Evolutionary conservation across 2,113 vertebrate species (phyloP), one percentile per base, ranked within the genome.

Genomic region (Corythaeola cristata): DNA sequence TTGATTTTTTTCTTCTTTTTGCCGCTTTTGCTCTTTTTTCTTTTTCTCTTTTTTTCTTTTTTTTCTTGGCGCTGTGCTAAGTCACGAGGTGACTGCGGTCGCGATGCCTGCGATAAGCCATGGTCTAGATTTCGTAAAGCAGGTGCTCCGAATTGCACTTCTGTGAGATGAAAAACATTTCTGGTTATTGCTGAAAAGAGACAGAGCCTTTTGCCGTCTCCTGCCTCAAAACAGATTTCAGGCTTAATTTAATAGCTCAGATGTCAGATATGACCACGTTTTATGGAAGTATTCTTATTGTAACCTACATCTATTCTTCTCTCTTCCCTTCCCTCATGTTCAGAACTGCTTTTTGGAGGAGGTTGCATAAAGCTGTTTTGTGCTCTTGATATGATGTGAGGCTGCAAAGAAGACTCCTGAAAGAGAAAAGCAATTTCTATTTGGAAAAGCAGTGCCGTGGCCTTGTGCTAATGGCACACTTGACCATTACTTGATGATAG

Each of bases 331-430:
- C 52, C 39, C 64, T 87, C n/a, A 0, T 81, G 76, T 96, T 97
- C 95, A 94, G 92, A 92, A 88, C 83, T 76, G 75, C 88, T 93
- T 89, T 96, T 88, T 88, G 89, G 88, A 97, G 91, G 88, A 96
- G 89, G 78, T 97, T 97, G 90, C 89, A 92, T 92, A 96, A 92
- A 97, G 95, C 93, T 94, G 89, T 94, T 96, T 97, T 96, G 91
- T 97, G 76, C 88, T 79, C 62, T 96, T 96, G 55, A 77, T 93
- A 71, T 33, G 41, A 91, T 96, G 77, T 66, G 73, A 82, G 64
- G 83, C 88, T 96, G 96, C 96, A 97, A 96, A 95, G 95, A 95
- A 62, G 53, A 71, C 64, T 50, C 11, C 81, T 76, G 85, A 96
- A 97, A 98, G 82, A 94, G 88, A 97, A 96, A 94, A 95, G 86